Percentiles rank a stretch among this genome's conserved stretches.
These are phyloP conservation scores for Podarcis lilfordi DNA, from an alignment of 2,797 vertebrate species.

Conservation along the genomic window DNA sequence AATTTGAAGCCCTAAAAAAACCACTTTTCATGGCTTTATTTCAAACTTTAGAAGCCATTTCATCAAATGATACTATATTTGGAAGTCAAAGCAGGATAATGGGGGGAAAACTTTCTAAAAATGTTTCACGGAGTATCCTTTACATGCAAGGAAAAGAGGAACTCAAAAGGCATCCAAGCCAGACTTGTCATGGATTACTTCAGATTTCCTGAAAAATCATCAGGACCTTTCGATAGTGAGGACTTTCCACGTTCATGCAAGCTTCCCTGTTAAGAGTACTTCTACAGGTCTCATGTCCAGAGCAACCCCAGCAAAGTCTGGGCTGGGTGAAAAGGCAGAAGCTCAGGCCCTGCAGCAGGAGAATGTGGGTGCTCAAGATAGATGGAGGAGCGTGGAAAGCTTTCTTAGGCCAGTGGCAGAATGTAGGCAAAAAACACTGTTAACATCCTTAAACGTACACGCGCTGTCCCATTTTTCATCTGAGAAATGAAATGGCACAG, in stretches of 20 bases:
- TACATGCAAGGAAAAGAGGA: constrained; percentile 41
- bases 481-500: neutral
- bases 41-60: neutral
- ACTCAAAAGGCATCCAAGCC: constrained; percentile 44
- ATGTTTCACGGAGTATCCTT: constrained; percentile 45
- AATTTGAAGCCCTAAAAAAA: neutral
- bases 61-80: neutral
- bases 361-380: too few relatives aligned
- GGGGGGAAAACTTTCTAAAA: too few relatives aligned
- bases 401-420: constrained; percentile 4
- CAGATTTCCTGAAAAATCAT: too few relatives aligned
- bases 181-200: constrained; percentile 32
- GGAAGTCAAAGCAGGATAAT: neutral
- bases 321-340: too few relatives aligned
- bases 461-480: neutral
- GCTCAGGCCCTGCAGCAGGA: too few relatives aligned
- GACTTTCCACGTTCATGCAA: too few relatives aligned
- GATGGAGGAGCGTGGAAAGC: too few relatives aligned
- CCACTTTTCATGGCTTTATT: neutral
- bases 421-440: neutral
- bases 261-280: too few relatives aligned
- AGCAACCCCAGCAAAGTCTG: too few relatives aligned
- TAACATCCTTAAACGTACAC: neutral
- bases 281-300: too few relatives aligned
- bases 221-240: too few relatives aligned